A percentile compares a stretch with the other conserved stretches of the same genome.
Evolutionary conservation across 2,888 invertebrate species (phyloP).

Genomic region (Orthonychiurus folsomi): DNA sequence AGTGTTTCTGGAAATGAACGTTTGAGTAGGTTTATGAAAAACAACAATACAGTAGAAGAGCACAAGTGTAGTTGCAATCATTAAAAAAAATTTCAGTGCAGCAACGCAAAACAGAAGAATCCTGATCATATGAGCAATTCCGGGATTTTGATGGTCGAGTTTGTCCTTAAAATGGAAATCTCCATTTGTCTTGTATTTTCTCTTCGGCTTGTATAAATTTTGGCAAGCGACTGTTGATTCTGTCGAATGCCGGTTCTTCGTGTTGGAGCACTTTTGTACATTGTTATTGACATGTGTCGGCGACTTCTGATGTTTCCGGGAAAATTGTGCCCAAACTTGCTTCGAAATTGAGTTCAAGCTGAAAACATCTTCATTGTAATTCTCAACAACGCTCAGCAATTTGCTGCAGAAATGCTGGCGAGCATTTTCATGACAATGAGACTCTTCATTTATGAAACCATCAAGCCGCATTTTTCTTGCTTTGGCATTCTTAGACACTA

Average conservation of each 20-base stretch:
- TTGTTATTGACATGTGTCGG: conserved; percentile 22
- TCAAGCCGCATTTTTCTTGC: background rate
- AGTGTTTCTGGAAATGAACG: conserved; percentile 59
- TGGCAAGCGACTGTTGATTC: background rate
- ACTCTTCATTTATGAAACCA: background rate
- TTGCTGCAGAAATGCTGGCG: too few species aligned
- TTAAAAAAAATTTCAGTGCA: background rate
- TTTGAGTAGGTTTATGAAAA: conserved; percentile 57
- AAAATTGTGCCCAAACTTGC: conserved; percentile 19
- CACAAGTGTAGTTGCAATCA: conserved; percentile 42
- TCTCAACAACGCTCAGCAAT: too few species aligned
- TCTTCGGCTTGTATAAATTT: background rate
- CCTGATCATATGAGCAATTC: background rate
- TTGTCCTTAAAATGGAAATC: too few species aligned
- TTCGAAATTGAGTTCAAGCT: too few species aligned
- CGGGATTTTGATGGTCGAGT: background rate
- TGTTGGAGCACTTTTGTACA: conserved; percentile 7
- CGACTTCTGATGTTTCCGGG: conserved; percentile 15
- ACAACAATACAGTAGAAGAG: conserved; percentile 47
- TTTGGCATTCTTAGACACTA: conserved; percentile 1
- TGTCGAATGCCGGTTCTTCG: background rate
- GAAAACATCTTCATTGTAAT: too few species aligned
- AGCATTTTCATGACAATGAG: too few species aligned
- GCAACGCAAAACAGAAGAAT: background rate
- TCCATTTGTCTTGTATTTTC: background rate